Evolutionary conservation across 2,797 vertebrate species (phyloP).

Genomic region (Chiloscyllium punctatum): DNA sequence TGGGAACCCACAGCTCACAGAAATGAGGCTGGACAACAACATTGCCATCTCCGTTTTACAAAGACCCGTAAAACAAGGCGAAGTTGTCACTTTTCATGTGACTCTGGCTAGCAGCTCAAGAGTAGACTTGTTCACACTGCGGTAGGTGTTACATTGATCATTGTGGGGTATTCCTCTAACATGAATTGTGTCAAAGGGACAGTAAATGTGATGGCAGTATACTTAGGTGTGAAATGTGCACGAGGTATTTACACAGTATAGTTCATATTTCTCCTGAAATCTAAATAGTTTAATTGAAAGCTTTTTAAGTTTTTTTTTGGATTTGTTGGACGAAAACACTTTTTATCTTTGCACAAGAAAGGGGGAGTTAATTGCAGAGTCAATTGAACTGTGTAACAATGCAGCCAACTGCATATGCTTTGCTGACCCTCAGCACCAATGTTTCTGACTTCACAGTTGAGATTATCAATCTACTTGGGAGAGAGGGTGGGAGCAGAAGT

Average conservation of each 20-base stretch:
- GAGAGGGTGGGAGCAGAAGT: too few relatives aligned
- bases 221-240: not conserved
- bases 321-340: not conserved
- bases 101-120: constrained; percentile 67
- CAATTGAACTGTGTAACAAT: not conserved
- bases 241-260: not conserved
- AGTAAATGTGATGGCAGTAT: not conserved
- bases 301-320: not conserved
- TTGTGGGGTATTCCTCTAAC: not conserved
- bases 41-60: constrained; percentile 72
- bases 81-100: constrained; percentile 73
- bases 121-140: constrained; percentile 78
- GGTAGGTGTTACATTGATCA: constrained; percentile 56
- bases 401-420: not conserved
- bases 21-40: constrained; percentile 72
- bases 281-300: not conserved
- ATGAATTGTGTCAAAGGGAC: not conserved
- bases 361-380: not conserved
- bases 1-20: constrained; percentile 57
- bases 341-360: not conserved
- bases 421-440: not conserved
- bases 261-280: not conserved
- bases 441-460: not conserved
- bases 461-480: too few relatives aligned
- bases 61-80: constrained; percentile 78